Evolutionary conservation across 2,888 invertebrate species (phyloP), one percentile per base, ranked within the genome.

Genomic region (Tachina fera): DNA sequence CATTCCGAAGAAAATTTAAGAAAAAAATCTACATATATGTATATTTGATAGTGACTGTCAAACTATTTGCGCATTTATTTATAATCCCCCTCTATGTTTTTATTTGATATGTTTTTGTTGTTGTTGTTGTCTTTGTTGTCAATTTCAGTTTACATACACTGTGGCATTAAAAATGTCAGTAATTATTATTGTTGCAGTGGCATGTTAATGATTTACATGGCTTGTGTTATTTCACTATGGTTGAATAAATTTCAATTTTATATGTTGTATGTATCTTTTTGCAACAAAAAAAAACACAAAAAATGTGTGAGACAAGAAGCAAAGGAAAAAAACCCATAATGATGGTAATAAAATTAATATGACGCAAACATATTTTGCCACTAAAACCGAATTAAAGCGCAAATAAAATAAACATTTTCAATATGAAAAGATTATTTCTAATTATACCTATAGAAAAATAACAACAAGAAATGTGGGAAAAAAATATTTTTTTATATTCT

Each of bases 181-280:
- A 84, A 84, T 84, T 84, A 84, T 84, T 84, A 84, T 70, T 79
- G 84, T 79, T 79, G 84, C 76, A 83, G 82, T 77, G 65, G 71
- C 76, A 83, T 71, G 76, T 77, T 71, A 83, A 77, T 77, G 70
- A 83, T 83, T 76, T 76, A 71, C 82, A 71, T 65, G 76, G 71
- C 49, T 77, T 77, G 76, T 77, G 65, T 76, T 39, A 58, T 70
- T 77, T 63, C 51, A 49, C 71, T 49, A 77, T 51, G 71, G 65
- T 77, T 83, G 82, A 77, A 83, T 83, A 67, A 70, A 49, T 83
- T 77, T 65, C 53, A 61, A 19, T 71, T 71, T 71, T 65, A 74
- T 31, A 31, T 31, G 31, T 31, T 31, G 31, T 31, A 31, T 45
- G 8, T 51, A 61, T 47, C 16, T 49, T 58, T 74, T 63, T 53